phyloP scores from a whole-genome alignment of 2,797 vertebrate genomes.

The Periophthalmus magnuspinnatus region DNA sequence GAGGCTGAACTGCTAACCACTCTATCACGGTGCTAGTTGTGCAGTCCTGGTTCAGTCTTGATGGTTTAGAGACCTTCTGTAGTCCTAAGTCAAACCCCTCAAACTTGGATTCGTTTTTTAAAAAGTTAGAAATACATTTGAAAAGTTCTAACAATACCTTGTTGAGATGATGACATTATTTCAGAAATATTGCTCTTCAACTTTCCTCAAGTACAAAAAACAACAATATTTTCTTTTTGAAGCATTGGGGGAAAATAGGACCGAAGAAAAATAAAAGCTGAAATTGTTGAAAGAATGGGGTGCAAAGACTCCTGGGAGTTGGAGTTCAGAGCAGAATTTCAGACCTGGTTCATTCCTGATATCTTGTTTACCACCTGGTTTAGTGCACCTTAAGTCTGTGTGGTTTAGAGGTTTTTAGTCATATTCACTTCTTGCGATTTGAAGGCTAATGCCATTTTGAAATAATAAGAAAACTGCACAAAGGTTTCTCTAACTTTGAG shows the following conservation, averaged over 20 bases:
- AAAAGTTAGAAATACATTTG: neutral
- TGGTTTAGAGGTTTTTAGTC: no score
- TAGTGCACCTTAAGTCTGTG: no score
- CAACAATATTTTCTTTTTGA: neutral
- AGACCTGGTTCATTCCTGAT: no score
- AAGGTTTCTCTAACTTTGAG: no score
- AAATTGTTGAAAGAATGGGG: neutral
- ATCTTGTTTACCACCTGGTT: no score
- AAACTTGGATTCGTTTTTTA: neutral
- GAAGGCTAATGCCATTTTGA: no score
- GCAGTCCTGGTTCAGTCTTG: neutral
- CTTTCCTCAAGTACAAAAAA: neutral
- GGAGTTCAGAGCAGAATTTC: no score
- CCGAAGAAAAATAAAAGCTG: neutral
- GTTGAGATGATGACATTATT: conserved; percentile 1
- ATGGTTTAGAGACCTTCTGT: neutral
- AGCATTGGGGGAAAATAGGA: neutral
- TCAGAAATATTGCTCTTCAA: conserved; percentile 1
- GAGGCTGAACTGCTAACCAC: neutral
- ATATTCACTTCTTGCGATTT: no score
- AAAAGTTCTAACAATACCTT: neutral
- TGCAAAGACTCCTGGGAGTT: conserved; percentile 28
- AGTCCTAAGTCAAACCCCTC: neutral
- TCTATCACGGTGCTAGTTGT: neutral
- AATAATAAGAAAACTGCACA: no score